Base-by-base conservation (phyloP, 2,888 invertebrate genomes). In the Salpingus planirostris region DNA sequence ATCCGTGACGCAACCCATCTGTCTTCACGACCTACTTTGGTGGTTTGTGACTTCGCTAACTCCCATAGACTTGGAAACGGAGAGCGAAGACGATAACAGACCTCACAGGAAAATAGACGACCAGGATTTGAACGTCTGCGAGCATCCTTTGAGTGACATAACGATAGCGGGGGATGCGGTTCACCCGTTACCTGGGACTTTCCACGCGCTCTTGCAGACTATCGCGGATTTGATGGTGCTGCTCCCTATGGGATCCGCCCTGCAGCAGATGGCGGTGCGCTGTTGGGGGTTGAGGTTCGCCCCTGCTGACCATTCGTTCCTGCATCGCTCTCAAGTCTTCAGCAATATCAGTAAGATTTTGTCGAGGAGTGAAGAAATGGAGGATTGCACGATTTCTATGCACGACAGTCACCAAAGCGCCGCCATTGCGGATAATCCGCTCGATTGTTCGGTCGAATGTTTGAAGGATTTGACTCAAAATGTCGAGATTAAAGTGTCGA, bases 1-100 rank as follows among this genome's bases (percentile, higher is more conserved):
- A 29, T 90, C 85, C 30, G 87, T 92, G 1, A 91, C 92, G 0
- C 91, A 91, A 59, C 85, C 91, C 2, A 80, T 83, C 3, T 86
- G 90, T 56, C 73, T 97, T 11, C 95, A 96, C 52, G 96, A 97
- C 65, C 73, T 96, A 6, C 75, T 97, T 60, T 96, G 96, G 96
- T 93, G 91, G 86, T 92, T 95, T 60, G 88, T 92, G 12, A 79
- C 82, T 8, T 84, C 93, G 0, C 69, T 95, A 21, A 80, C 81
- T 2, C 75, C 77, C 0, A 52, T 60, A 1, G 64, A 67, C 22
- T 52, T 68, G 1, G 69, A 71, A 29, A 63, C 65, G 13, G 71
- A 75, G 22, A 63, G 65, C n/a, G 74, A 74, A 22, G 68, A 69
- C 33, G 76, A 76, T 36, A 73, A 68, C 40, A 62, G 64, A 42